phyloP scores from a whole-genome alignment of 2,797 vertebrate species.

The Argya squamiceps region DNA sequence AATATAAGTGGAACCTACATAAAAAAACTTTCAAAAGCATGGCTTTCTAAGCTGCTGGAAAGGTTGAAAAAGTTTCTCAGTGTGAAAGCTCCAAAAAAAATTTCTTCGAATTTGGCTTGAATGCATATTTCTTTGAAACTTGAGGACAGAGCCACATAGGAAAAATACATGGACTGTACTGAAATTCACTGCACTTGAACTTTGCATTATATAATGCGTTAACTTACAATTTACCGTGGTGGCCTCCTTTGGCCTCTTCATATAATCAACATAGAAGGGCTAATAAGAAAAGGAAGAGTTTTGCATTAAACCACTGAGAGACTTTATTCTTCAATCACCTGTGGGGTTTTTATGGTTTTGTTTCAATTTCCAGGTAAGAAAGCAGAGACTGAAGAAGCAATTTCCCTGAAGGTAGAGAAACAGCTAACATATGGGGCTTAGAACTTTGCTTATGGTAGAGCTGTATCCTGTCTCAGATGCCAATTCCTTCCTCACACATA shows the following conservation, averaged over 20 bases:
- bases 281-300: not conserved
- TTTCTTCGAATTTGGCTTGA: conserved; percentile 21
- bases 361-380: conserved; percentile 7
- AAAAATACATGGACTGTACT: conserved; percentile 18
- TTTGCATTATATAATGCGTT: not conserved
- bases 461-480: not conserved
- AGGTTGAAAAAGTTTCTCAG: conserved; percentile 46
- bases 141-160: conserved; percentile 34
- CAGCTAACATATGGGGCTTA: not conserved
- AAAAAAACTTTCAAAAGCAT: not conserved
- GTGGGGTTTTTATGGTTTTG: not conserved
- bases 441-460: not conserved
- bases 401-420: not conserved
- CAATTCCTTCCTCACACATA: not conserved
- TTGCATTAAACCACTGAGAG: not conserved
- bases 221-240: not conserved
- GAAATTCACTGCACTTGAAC: conserved; percentile 15
- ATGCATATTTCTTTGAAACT: conserved; percentile 34
- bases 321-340: not conserved
- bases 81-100: conserved; percentile 28
- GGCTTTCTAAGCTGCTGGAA: conserved; percentile 34
- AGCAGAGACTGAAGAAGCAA: not conserved
- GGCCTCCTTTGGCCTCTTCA: not conserved
- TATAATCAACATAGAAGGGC: not conserved
- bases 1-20: not conserved